A percentile compares a stretch with the other conserved stretches of the same genome.
Conservation (phyloP, 2,797 vertebrate genomes). For the Borostomias antarcticus region DNA sequence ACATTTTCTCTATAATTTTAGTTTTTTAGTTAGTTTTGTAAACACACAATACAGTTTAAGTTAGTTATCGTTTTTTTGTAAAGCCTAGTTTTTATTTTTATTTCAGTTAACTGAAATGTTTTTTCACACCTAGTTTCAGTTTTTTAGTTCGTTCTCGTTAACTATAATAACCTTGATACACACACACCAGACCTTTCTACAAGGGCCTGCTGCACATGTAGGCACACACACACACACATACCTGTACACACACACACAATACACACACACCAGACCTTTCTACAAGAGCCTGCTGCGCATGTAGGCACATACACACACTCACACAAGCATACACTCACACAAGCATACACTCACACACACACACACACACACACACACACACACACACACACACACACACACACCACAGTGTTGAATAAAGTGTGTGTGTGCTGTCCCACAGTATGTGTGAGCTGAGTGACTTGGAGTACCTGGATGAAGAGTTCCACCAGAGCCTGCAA, state of each 20-base stretch:
- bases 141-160: no score
- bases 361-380: background rate
- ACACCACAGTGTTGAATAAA: background rate
- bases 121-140: no score
- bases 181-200: conserved; percentile 88
- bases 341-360: no score
- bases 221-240: conserved; percentile 60
- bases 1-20: no score
- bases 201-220: conserved; percentile 91
- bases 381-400: conserved; percentile 3
- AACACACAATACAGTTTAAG: no score
- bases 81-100: no score
- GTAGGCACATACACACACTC: conserved; percentile 68
- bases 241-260: conserved; percentile 30
- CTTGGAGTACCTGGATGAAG: conserved; percentile 93
- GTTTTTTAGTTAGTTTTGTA: no score
- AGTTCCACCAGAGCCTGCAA: conserved; percentile 96
- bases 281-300: conserved; percentile 92
- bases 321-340: conserved; percentile 33
- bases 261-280: conserved; percentile 87
- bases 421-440: background rate
- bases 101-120: no score
- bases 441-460: conserved; percentile 96
- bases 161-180: no score
- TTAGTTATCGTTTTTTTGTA: no score